Evolutionary conservation across 2,888 invertebrate genomes (phyloP).

Genomic region (Pandemis heparana): DNA sequence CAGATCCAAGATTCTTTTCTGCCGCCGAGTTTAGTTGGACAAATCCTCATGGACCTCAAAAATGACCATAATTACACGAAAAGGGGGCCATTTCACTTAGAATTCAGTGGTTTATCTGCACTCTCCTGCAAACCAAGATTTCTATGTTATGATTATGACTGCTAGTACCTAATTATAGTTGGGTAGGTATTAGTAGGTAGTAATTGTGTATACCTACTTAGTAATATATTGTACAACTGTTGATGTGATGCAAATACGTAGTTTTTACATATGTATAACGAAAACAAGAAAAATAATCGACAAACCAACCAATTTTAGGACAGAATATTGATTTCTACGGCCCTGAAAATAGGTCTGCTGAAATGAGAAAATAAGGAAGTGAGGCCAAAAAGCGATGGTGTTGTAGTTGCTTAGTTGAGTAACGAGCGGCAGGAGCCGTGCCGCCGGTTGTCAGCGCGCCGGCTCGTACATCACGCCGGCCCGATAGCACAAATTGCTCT

Average conservation of each 20-base stretch:
- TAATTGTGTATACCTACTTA: too few species aligned
- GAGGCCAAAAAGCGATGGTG: slow-evolving; percentile 2
- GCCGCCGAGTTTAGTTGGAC: too few species aligned
- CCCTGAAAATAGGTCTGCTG: not conserved
- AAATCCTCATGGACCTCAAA: too few species aligned
- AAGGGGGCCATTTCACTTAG: too few species aligned
- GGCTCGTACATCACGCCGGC: slow-evolving; percentile 67
- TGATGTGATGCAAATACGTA: not conserved
- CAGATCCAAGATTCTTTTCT: too few species aligned
- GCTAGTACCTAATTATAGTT: too few species aligned
- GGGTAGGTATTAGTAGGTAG: too few species aligned
- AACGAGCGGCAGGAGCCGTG: slow-evolving; percentile 41
- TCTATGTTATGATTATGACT: too few species aligned
- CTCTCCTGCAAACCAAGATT: too few species aligned
- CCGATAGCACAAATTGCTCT: slow-evolving; percentile 73
- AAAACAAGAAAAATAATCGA: not conserved
- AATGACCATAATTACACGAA: too few species aligned
- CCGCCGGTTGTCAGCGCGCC: slow-evolving; percentile 69
- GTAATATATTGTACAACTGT: too few species aligned
- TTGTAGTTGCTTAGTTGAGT: slow-evolving; percentile 24
- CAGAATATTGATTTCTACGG: not conserved
- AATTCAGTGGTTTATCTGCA: too few species aligned
- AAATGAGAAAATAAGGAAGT: slow-evolving; percentile 12
- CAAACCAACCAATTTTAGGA: not conserved
- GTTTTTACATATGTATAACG: not conserved